Base-by-base conservation (phyloP, 2,888 invertebrate species). In the Lithosia quadra region DNA sequence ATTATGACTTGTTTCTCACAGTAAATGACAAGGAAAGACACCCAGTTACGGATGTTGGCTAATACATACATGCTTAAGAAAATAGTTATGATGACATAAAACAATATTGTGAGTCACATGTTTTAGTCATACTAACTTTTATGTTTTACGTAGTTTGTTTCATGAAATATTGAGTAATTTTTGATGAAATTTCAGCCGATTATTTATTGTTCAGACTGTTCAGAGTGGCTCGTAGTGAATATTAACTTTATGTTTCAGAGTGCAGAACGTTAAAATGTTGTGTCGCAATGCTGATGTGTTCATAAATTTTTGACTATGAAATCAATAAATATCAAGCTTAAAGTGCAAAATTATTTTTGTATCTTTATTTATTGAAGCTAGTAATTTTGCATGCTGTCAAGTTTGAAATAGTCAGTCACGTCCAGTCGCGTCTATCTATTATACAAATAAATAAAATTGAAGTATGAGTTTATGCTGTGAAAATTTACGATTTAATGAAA, bases 221-320 rank as follows among this genome's bases (percentile, higher is more conserved):
- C 61, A 58, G 21, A n/a, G 56, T 65, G 43, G 65, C 69, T 63
- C 53, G 39, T 43, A 15, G 69, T 69, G 67, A 78, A 78, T 78
- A 67, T 71, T 57, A 68, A 69, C 33, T 71, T 76, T 66, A 71
- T 79, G 66, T 56, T 67, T 61, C 68, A 63, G 65, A 65, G 68
- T 59, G 63, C 57, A 67, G 73, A 67, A 61, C 43, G n/a, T 65
- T 59, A 70, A 78, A 77, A 56, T 76, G 64, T 55, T 57, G 21
- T 34, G 64, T 65, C 64, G 68, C 64, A 65, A 61, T 68, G 68
- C 60, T 60, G 68, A 60, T 55, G 36, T 53, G 39, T 43, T 43
- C 53, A 61, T 68, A 68, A 63, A 68, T 59, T 68, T 18, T 21
- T 63, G 15, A 39, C 63, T 63, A 58, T 34, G 57, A 67, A 53